Evolutionary conservation across 2,113 vertebrate genomes (phyloP), one percentile per base, ranked within the genome.

Genomic region (Brachypodius melanocephalos): DNA sequence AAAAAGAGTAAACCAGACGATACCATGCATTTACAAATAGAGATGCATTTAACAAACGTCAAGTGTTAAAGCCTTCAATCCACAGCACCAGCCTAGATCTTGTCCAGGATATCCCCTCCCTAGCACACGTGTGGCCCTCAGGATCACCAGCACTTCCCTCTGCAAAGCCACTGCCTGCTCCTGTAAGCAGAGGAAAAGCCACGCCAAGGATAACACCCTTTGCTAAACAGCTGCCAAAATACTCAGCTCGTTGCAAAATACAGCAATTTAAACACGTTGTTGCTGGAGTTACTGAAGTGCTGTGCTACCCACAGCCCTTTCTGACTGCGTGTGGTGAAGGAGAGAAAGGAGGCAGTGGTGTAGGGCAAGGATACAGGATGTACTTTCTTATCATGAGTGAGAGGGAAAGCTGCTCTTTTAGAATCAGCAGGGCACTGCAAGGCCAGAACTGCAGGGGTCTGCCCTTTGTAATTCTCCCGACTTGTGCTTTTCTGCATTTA

Each of bases 111-210:
- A 36, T 54, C 8, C 29, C 46, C 17, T 81, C 12, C 32, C 21
- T 1, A 1, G 32, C 51, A 67, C 14, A 24, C 2, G 1, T 2
- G 4, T 29, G 21, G 8, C 24, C 8, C 5, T 71, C n/a, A 13
- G 18, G 16, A 10, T 75, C 81, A n/a, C 36, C 21, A 45, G 34
- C 24, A 5, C 16, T 26, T 66, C 21, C n/a, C 21, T 73, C 62
- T 55, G 46, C 25, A 42, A 62, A 80, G 51, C 59, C n/a, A 17
- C 49, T 51, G 52, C n/a, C 51, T 51, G 59, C 38, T 67, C 7
- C 76, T 59, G 42, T 16, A 46, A 62, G 55, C 42, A 67, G 38
- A 62, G 29, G 19, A 57, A 86, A 71, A 49, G 28, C 26, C 5
- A 0, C 26, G 32, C 59, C 48, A 51, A 81, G 48, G 65, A 74